Evolutionary conservation across 1,140 invertebrate genomes (phyloP).

Genomic region (Sinella curviseta): DNA sequence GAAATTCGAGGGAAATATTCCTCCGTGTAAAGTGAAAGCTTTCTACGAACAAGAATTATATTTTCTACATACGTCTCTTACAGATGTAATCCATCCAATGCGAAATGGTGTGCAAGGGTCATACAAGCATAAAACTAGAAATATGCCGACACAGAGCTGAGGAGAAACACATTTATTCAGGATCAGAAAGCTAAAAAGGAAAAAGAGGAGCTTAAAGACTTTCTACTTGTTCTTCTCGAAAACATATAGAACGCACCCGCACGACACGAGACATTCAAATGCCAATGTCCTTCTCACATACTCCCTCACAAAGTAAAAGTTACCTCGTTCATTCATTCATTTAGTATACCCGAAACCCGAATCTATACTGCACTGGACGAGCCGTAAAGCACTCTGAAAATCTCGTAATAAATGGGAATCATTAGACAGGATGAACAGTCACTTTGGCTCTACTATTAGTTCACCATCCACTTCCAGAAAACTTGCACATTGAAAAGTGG

Average conservation of each 20-base stretch:
- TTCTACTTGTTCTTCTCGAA: background rate
- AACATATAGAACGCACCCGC: background rate
- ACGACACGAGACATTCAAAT: no score
- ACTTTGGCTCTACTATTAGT: background rate
- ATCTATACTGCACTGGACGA: background rate
- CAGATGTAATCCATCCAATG: background rate
- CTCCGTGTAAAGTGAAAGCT: background rate
- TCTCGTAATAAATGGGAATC: conserved; percentile 27
- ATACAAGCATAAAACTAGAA: conserved; percentile 23
- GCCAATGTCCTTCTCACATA: background rate
- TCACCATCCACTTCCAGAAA: background rate
- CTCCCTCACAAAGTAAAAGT: background rate
- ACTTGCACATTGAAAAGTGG: background rate
- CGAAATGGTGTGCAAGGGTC: conserved; percentile 17
- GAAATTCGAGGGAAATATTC: background rate
- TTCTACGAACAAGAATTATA: background rate
- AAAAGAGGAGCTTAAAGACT: conserved; percentile 2
- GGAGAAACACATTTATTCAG: conserved; percentile 8
- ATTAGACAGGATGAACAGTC: conserved; percentile 21
- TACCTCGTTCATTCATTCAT: background rate
- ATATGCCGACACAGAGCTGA: background rate
- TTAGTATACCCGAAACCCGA: background rate
- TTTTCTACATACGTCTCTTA: background rate
- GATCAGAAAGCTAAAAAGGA: background rate
- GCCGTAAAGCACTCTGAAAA: conserved; percentile 10